Evolutionary conservation across 2,113 vertebrate species (phyloP).

Genomic region (Antigone vipio): DNA sequence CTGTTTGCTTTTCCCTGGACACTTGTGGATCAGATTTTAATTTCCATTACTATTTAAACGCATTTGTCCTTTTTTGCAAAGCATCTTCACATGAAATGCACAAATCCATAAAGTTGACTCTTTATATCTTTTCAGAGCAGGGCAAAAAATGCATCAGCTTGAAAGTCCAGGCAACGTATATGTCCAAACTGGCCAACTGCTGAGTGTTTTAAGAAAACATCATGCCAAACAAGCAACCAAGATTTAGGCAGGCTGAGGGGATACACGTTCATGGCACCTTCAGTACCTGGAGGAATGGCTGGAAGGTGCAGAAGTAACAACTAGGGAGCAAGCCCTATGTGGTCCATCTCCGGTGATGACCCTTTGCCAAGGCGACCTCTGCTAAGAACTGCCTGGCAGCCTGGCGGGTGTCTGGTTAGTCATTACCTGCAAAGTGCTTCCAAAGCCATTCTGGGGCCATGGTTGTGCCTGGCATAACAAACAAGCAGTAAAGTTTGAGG

Average conservation of each 20-base stretch:
- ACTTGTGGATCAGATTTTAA: background rate
- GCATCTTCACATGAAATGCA: background rate
- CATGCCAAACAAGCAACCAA: background rate
- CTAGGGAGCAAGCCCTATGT: background rate
- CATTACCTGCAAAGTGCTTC: background rate
- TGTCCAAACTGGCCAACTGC: background rate
- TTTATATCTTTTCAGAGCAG: background rate
- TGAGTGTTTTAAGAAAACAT: background rate
- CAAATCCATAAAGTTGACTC: background rate
- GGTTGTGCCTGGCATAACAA: background rate
- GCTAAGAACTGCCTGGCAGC: background rate
- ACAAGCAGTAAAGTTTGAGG: background rate
- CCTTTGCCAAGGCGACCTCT: background rate
- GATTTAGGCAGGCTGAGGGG: background rate
- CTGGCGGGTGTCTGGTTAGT: background rate
- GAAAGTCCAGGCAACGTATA: background rate
- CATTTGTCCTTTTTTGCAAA: background rate
- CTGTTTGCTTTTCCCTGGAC: background rate
- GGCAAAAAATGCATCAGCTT: background rate
- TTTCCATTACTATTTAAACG: background rate
- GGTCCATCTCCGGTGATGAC: accelerated
- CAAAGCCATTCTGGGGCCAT: background rate
- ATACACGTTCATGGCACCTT: background rate
- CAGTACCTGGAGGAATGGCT: background rate
- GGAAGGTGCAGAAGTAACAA: background rate